Percentiles rank a stretch among this genome's conserved stretches.
phyloP scores from a whole-genome alignment of 2,888 invertebrate species.

The Julus scandinavius region DNA sequence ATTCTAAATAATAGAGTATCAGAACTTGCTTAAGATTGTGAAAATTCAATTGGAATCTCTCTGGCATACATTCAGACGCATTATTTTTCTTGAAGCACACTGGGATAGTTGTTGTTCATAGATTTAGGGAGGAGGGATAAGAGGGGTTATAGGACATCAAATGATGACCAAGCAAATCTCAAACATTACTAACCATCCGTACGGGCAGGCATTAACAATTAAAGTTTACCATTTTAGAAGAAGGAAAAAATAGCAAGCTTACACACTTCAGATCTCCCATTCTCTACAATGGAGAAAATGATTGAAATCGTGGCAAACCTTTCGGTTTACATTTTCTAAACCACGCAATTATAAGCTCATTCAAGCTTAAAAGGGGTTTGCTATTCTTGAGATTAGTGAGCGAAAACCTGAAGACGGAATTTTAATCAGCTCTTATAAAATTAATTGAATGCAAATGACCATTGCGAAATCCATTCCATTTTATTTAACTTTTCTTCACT shows the following conservation, averaged over 20 bases:
- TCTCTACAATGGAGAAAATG: slow-evolving; percentile 28
- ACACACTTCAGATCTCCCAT: not conserved
- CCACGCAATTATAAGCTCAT: slow-evolving; percentile 40
- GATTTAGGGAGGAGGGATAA: not conserved
- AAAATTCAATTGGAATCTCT: too few species aligned
- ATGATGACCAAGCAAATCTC: slow-evolving; percentile 43
- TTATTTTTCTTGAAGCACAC: not conserved
- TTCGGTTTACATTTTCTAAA: slow-evolving; percentile 43
- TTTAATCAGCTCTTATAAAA: not conserved
- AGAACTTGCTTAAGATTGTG: too few species aligned
- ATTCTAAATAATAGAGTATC: too few species aligned
- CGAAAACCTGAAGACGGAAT: not conserved
- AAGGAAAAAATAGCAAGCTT: slow-evolving; percentile 15
- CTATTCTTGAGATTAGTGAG: slow-evolving; percentile 15
- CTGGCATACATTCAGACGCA: not conserved
- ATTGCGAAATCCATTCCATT: not conserved
- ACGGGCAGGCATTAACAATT: slow-evolving; percentile 29
- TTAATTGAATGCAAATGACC: not conserved
- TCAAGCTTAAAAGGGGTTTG: slow-evolving; percentile 35
- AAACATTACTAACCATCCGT: slow-evolving; percentile 18
- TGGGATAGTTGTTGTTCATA: not conserved
- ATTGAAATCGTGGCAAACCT: slow-evolving; percentile 44
- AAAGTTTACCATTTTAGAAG: slow-evolving; percentile 21
- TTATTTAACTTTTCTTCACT: not conserved
- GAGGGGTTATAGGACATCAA: slow-evolving; percentile 29